Evolutionary conservation across 2,797 vertebrate species (phyloP).

Genomic region (Hirundo rustica): DNA sequence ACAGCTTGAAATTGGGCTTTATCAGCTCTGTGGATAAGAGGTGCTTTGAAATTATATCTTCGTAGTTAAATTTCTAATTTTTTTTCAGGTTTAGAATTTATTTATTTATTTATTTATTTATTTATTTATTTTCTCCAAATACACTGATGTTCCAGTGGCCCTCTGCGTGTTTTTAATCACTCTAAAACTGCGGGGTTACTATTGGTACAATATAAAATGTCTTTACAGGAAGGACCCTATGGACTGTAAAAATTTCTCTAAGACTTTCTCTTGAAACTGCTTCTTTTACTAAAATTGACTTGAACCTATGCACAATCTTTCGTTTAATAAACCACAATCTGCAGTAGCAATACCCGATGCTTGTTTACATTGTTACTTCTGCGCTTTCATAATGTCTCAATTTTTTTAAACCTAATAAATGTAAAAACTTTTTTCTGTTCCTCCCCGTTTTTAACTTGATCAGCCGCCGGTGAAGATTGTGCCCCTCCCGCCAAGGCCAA

Average conservation of each 20-base stretch:
- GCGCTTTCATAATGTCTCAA: not conserved
- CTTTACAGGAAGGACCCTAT: not conserved
- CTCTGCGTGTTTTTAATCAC: not conserved
- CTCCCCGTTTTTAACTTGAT: not conserved
- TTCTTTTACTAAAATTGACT: not conserved
- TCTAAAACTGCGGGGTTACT: not conserved
- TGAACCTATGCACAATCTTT: not conserved
- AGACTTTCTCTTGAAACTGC: rapidly evolving
- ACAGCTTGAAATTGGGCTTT: not conserved
- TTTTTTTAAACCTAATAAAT: not conserved
- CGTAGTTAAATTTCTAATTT: too few species aligned
- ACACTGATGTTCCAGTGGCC: not conserved
- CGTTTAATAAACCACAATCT: too few species aligned
- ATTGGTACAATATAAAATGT: not conserved
- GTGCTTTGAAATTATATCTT: not conserved
- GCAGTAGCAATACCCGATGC: not conserved
- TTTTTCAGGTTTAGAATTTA: too few species aligned
- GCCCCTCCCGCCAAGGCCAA: slow-evolving; percentile 70
- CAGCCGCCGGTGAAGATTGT: slow-evolving; percentile 41
- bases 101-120: too few species aligned
- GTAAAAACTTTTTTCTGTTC: not conserved
- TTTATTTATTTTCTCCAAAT: too few species aligned
- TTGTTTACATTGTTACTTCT: not conserved
- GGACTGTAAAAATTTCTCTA: not conserved
- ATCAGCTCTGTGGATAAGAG: not conserved